Conservation (phyloP, 1,140 invertebrate species). For the Alviniconcha marisindica region DNA sequence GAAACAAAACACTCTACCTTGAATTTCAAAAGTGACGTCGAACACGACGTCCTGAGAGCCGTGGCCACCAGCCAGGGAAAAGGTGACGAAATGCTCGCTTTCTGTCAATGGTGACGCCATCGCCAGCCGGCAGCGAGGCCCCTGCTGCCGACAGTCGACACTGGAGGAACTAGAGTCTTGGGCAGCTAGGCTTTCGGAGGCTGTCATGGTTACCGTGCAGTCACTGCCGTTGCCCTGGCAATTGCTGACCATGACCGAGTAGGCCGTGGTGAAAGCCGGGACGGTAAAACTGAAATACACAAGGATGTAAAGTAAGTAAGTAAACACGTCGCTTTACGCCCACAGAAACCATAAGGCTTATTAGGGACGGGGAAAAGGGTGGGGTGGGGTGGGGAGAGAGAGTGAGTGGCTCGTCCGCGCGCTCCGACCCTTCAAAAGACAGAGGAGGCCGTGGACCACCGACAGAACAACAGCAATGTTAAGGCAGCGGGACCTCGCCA, state of each 20-base stretch:
- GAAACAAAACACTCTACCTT: no score
- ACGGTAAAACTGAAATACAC: slow-evolving; percentile 21
- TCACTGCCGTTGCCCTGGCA: neutral
- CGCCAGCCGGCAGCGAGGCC: neutral
- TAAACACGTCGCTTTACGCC: no score
- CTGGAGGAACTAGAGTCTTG: neutral
- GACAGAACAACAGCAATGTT: no score
- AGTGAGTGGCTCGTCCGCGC: no score
- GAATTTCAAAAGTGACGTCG: neutral
- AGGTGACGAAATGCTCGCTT: slow-evolving; percentile 9
- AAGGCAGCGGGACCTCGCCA: no score
- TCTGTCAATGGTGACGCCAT: slow-evolving; percentile 6
- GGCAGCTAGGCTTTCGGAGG: neutral
- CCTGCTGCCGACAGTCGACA: slow-evolving; percentile 17
- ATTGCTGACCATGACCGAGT: neutral
- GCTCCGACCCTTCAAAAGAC: no score
- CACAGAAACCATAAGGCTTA: no score
- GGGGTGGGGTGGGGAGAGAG: no score
- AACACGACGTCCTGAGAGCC: neutral
- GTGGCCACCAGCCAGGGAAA: neutral
- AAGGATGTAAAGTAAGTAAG: no score
- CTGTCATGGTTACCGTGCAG: slow-evolving; percentile 19
- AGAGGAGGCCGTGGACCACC: no score
- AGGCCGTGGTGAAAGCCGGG: slow-evolving; percentile 9
- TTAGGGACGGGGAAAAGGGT: no score